phyloP scores from a whole-genome alignment of 1,140 invertebrate species.

The Diachasmimorpha longicaudata region DNA sequence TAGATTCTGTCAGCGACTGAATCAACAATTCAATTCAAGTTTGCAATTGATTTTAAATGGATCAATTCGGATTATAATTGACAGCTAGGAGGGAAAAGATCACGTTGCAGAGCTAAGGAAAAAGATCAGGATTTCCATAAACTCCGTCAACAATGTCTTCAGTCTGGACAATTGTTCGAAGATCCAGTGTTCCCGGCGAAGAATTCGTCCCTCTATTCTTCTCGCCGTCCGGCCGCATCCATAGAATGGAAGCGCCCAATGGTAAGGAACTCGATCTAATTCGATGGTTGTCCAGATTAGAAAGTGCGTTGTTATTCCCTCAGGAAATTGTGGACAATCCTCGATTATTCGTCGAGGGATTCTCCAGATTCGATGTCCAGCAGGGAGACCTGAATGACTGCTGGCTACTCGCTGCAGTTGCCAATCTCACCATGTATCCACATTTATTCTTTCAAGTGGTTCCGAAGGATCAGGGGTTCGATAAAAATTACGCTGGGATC shows the following conservation, averaged over 20 bases:
- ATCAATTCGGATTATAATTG: constrained; percentile 34
- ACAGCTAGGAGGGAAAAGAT: constrained; percentile 75
- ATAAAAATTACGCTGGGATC: constrained; percentile 89
- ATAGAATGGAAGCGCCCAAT: constrained; percentile 85
- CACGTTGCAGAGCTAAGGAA: constrained; percentile 61
- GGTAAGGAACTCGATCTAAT: constrained; percentile 56
- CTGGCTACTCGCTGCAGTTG: constrained; percentile 95
- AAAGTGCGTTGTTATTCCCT: constrained; percentile 8
- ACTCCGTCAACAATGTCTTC: constrained; percentile 73
- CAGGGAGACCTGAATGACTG: constrained; percentile 98
- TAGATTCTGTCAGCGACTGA: too few relatives aligned
- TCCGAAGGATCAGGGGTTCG: constrained; percentile 92
- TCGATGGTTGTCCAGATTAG: background rate
- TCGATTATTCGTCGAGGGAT: constrained; percentile 92
- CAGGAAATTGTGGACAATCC: constrained; percentile 91
- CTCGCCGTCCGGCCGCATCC: constrained; percentile 74
- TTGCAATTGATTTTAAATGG: too few relatives aligned
- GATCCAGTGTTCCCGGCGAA: constrained; percentile 85
- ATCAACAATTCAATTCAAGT: too few relatives aligned
- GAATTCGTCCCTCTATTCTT: constrained; percentile 82
- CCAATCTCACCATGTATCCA: constrained; percentile 89
- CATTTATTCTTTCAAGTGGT: constrained; percentile 93
- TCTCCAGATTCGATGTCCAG: constrained; percentile 94
- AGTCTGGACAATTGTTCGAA: constrained; percentile 79
- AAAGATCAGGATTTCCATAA: constrained; percentile 76